Base-by-base conservation (phyloP, 2,888 invertebrate genomes). In the Drosophila meridionalis region DNA sequence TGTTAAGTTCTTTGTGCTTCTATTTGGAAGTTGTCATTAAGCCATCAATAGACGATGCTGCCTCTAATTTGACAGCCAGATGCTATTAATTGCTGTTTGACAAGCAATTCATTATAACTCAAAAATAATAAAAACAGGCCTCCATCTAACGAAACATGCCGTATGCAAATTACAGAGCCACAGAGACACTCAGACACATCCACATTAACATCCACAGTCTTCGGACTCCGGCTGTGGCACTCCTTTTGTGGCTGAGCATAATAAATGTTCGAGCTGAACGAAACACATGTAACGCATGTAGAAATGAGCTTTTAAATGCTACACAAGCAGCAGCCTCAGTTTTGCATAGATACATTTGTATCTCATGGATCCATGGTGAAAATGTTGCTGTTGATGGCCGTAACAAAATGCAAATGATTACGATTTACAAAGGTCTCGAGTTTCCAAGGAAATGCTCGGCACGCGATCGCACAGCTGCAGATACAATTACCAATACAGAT, bases 11-110 rank as follows among this genome's bases (percentile, higher is more conserved):
- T 76, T 72, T 60, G 40, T 69, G 78, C 72, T 75, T 77, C 80
- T 76, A 81, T 87, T 86, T 88, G 83, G 82, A 83, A 88, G 85
- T 85, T 83, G 88, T 87, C 89, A 85, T 85, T 85, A 85, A 85
- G 89, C 73, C 89, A 76, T 85, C 85, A 74, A 64, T 66, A 57
- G 71, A 36, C 57, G 65, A 56, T 65, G 77, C 75, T 69, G 56
- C 73, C 50, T 72, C 77, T 77, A 83, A 84, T 84, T 84, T 84
- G 82, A 82, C 79, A 68, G 84, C 30, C 73, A 75, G 76, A 69
- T 74, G 87, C 87, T 63, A 86, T 86, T 89, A 86, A 86, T 87
- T 86, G 86, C 61, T 73, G 76, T 65, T 70, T 76, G 86, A 85
- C 73, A 87, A 81, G 73, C 87, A 89, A 81, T 89, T 83, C 84